These are phyloP conservation scores for Phaonia tiefii DNA, from an alignment of 2,888 invertebrate genomes.

Conservation along the genomic window DNA sequence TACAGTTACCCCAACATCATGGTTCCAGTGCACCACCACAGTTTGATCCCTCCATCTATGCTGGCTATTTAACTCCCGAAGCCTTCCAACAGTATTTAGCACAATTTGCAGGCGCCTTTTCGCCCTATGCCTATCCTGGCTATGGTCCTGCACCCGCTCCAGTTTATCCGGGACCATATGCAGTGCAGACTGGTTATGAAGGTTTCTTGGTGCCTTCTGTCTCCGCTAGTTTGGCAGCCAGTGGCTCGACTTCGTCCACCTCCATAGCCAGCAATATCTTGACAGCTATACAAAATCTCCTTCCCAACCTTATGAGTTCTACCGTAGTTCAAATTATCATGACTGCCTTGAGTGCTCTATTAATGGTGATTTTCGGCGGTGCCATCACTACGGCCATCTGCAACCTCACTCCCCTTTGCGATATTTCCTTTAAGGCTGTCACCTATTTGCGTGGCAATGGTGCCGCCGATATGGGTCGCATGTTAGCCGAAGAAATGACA, in stretches of 20 bases:
- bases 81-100: constrained; percentile 78
- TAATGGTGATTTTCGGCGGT: constrained; percentile 81
- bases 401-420: constrained; percentile 83
- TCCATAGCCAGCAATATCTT: constrained; percentile 67
- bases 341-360: constrained; percentile 80
- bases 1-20: constrained; percentile 70
- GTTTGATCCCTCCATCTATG: constrained; percentile 74
- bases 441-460: constrained; percentile 73
- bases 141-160: constrained; percentile 71
- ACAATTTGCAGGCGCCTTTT: constrained; percentile 75
- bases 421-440: constrained; percentile 79
- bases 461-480: constrained; percentile 75
- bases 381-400: constrained; percentile 82
- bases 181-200: constrained; percentile 80
- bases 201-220: constrained; percentile 79
- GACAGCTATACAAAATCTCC: constrained; percentile 70
- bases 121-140: constrained; percentile 71
- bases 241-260: constrained; percentile 58
- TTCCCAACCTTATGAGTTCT: constrained; percentile 75
- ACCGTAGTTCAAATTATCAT: constrained; percentile 80
- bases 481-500: constrained; percentile 80
- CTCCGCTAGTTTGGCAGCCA: constrained; percentile 63
- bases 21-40: constrained; percentile 68
- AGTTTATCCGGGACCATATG: constrained; percentile 75
- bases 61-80: constrained; percentile 76